Evolutionary conservation across 1,140 invertebrate species (phyloP).

Genomic region (Nasonia vitripennis): DNA sequence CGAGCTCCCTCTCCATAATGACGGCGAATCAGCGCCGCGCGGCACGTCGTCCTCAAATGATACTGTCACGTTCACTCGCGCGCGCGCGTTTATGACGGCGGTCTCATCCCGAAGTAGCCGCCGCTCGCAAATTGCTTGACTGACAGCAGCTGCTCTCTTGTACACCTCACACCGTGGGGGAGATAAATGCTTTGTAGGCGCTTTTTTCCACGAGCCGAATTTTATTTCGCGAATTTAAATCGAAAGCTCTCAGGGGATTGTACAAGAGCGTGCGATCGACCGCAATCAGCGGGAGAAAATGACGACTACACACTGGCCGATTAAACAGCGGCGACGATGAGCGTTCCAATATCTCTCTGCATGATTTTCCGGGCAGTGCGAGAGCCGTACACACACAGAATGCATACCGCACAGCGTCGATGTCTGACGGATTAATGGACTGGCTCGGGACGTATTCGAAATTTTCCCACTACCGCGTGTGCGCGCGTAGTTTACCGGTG

Average conservation of each 20-base stretch:
- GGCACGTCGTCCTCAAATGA: neutral
- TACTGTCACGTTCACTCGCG: neutral
- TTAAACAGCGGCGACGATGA: no score
- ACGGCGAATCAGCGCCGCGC: slow-evolving; percentile 9
- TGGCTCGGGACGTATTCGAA: neutral
- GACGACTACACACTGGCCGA: neutral
- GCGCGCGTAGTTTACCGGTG: neutral
- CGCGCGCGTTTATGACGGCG: neutral
- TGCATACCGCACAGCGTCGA: neutral
- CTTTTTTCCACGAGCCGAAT: no score
- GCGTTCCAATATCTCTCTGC: neutral
- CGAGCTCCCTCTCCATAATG: slow-evolving; percentile 10
- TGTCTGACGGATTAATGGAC: neutral
- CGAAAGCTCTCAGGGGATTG: no score
- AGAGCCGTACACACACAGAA: neutral
- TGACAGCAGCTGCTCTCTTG: neutral
- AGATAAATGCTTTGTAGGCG: neutral
- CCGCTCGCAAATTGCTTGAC: slow-evolving; percentile 19
- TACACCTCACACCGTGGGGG: neutral
- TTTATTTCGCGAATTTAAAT: no score
- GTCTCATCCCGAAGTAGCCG: neutral
- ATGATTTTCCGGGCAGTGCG: neutral
- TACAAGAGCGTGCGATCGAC: no score
- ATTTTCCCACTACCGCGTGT: neutral
- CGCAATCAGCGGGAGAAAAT: neutral